Conservation (phyloP, 30 jellyfish, hydroid and myxozoan species). For the Mastigias papua region DNA sequence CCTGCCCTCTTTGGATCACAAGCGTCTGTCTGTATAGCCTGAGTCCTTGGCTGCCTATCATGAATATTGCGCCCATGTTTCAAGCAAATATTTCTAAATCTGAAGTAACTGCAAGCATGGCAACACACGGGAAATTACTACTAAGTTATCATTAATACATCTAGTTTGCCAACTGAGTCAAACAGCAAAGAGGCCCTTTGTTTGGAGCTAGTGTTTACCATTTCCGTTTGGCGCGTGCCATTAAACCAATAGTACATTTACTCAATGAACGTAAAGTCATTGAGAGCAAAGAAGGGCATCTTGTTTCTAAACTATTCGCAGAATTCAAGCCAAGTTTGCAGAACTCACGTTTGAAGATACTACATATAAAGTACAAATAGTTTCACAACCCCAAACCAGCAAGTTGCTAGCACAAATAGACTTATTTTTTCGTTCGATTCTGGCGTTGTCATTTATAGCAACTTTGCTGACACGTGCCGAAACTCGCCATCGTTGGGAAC, state of each 20-base stretch:
- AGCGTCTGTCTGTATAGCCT: background rate
- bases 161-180: background rate
- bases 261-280: conserved; percentile 25
- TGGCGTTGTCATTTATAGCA: too few relatives aligned
- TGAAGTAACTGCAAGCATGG: background rate
- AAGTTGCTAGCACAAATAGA: too few relatives aligned
- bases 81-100: too few relatives aligned
- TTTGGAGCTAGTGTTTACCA: background rate
- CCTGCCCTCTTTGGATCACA: conserved; percentile 39
- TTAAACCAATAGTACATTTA: background rate
- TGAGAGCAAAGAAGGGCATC: background rate
- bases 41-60: background rate
- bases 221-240: conserved; percentile 86
- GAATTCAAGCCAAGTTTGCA: background rate
- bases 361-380: too few relatives aligned
- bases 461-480: too few relatives aligned
- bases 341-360: background rate
- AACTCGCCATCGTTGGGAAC: too few relatives aligned
- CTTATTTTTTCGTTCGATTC: too few relatives aligned
- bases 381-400: too few relatives aligned
- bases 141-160: background rate
- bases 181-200: background rate
- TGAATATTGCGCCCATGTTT: background rate
- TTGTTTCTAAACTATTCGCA: background rate
- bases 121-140: background rate